phyloP scores from a whole-genome alignment of 92 coral and sea anemone species.

The Zoanthus sociatus region DNA sequence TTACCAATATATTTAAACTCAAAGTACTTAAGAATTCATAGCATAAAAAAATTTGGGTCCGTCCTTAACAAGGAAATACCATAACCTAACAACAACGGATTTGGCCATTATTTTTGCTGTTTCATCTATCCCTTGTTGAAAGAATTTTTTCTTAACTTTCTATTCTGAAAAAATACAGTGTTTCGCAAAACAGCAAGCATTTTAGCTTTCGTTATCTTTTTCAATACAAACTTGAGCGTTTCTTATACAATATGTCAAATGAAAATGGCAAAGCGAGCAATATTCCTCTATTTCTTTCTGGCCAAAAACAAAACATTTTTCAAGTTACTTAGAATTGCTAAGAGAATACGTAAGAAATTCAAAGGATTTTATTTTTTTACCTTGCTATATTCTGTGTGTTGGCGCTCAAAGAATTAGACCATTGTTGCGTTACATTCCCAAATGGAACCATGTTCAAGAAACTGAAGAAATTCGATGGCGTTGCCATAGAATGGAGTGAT shows the following conservation, averaged over 20 bases:
- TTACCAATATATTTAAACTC: no score
- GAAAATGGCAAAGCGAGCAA: background rate
- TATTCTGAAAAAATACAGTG: no score
- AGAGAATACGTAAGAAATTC: background rate
- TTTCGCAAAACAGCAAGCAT: background rate
- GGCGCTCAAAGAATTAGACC: background rate
- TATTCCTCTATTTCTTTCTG: background rate
- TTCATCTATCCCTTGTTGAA: no score
- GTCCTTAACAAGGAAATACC: no score
- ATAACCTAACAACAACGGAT: no score
- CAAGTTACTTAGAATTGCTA: background rate
- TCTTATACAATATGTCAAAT: background rate
- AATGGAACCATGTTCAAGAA: slow-evolving; percentile 21
- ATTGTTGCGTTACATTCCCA: slow-evolving; percentile 16
- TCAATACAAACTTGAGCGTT: background rate
- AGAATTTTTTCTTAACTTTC: no score
- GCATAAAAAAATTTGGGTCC: no score
- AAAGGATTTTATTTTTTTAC: background rate
- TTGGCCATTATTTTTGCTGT: no score
- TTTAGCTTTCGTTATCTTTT: background rate
- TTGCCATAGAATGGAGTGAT: background rate
- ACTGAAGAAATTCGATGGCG: slow-evolving; percentile 29
- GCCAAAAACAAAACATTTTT: background rate
- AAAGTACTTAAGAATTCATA: no score
- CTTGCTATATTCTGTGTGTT: slow-evolving; percentile 6